Conservation (phyloP, 1,140 invertebrate species). For the Rhysida immarginata region DNA sequence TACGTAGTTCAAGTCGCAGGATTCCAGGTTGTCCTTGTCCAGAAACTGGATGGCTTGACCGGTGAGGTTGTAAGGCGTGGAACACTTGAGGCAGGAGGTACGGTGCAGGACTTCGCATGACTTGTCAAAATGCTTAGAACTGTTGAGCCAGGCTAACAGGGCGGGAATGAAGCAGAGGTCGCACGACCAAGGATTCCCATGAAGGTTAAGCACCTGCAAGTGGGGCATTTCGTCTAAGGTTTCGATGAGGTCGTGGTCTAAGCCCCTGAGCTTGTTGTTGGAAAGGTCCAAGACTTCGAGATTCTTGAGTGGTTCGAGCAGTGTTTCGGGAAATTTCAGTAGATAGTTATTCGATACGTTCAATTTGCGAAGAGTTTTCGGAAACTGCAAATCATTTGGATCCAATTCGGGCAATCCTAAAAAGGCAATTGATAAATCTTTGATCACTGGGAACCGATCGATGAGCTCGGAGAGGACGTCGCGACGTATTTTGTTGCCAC, state of each 20-base stretch:
- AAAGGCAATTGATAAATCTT: conserved; percentile 40
- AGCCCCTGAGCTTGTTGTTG: conserved; percentile 40
- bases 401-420: conserved; percentile 26
- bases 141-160: conserved; percentile 23
- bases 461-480: conserved; percentile 33
- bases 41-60: conserved; percentile 15
- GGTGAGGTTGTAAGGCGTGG: conserved; percentile 12
- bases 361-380: conserved; percentile 12
- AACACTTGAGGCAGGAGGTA: conserved; percentile 17
- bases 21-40: conserved; percentile 5
- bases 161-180: conserved; percentile 39
- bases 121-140: conserved; percentile 5
- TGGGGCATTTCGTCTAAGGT: conserved; percentile 22
- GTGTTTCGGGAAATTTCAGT: conserved; percentile 35
- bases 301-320: conserved; percentile 37
- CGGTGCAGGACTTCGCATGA: conserved; percentile 2
- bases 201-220: conserved; percentile 32
- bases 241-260: conserved; percentile 39
- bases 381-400: background rate
- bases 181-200: conserved; percentile 49
- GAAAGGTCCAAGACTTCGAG: conserved; percentile 44
- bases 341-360: conserved; percentile 33
- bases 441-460: conserved; percentile 38
- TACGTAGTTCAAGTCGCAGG: conserved; percentile 5
- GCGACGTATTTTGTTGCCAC: conserved; percentile 41